Evolutionary conservation across 2,888 invertebrate genomes (phyloP).

Genomic region (Drosophila lutescens): DNA sequence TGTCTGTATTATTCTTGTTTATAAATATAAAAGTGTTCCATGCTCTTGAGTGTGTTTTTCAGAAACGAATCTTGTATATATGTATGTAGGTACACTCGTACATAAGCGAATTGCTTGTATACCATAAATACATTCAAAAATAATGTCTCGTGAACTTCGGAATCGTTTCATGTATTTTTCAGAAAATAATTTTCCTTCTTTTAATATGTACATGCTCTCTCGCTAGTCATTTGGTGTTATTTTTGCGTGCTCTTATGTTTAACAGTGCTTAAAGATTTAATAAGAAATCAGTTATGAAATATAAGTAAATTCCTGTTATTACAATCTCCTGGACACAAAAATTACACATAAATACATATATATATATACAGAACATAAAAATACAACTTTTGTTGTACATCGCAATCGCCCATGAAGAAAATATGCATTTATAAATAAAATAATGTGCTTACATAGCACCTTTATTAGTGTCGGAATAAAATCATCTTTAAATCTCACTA

Average conservation of each 20-base stretch:
- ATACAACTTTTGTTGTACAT: not conserved
- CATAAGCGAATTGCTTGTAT: slow-evolving; percentile 13
- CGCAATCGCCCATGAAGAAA: not conserved
- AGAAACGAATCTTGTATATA: slow-evolving; percentile 6
- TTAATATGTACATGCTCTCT: slow-evolving; percentile 47
- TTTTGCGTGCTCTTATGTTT: slow-evolving; percentile 40
- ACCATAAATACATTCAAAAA: slow-evolving; percentile 46
- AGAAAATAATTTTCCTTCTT: slow-evolving; percentile 46
- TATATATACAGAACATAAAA: not conserved
- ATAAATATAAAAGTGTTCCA: slow-evolving; percentile 9
- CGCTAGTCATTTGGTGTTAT: slow-evolving; percentile 50
- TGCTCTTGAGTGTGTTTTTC: slow-evolving; percentile 1
- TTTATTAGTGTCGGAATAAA: not conserved
- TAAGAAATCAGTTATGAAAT: not conserved
- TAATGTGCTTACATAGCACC: slow-evolving; percentile 1
- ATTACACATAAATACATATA: not conserved
- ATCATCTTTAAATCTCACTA: not conserved
- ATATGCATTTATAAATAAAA: slow-evolving; percentile 19
- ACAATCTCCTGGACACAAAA: not conserved
- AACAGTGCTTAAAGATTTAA: slow-evolving; percentile 1
- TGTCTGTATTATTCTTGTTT: not conserved
- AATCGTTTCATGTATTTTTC: slow-evolving; percentile 43
- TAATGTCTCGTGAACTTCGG: slow-evolving; percentile 52
- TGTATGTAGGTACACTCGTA: not conserved
- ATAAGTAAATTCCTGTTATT: not conserved